Conservation (phyloP, 1,140 invertebrate genomes). For the Plectus sambesii region DNA sequence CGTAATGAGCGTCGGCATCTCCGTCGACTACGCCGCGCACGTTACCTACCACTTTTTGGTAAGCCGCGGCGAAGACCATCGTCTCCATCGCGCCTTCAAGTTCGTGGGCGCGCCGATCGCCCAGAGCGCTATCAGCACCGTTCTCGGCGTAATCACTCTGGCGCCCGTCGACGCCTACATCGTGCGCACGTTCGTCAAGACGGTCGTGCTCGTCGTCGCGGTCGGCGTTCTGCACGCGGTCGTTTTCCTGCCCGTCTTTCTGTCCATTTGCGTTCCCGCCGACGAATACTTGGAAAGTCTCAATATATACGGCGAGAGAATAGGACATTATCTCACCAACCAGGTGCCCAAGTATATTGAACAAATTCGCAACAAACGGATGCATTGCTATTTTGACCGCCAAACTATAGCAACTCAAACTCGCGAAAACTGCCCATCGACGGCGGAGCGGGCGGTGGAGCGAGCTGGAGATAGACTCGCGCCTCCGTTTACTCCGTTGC, state of each 20-base stretch:
- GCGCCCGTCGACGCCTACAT: slow-evolving; percentile 38
- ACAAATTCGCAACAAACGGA: no score
- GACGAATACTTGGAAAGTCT: no score
- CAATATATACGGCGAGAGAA: no score
- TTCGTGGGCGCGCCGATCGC: slow-evolving; percentile 31
- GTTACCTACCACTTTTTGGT: slow-evolving; percentile 36
- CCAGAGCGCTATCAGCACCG: slow-evolving; percentile 29
- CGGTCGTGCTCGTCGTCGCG: slow-evolving; percentile 35
- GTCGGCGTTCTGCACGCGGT: slow-evolving; percentile 36
- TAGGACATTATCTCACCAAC: no score
- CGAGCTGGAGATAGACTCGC: no score
- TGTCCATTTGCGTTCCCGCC: slow-evolving; percentile 27
- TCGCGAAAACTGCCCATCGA: no score
- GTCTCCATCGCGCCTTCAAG: slow-evolving; percentile 27
- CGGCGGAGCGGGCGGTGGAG: no score
- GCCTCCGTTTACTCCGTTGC: no score
- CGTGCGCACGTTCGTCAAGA: slow-evolving; percentile 37
- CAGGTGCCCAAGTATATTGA: no score
- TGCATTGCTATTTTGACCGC: no score
- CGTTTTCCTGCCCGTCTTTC: slow-evolving; percentile 34
- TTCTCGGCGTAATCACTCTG: slow-evolving; percentile 32
- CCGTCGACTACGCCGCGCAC: slow-evolving; percentile 40
- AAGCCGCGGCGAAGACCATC: slow-evolving; percentile 13
- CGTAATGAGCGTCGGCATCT: slow-evolving; percentile 38
- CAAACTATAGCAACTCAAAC: no score